A percentile compares a stretch with the other conserved stretches of the same genome.
phyloP scores from a whole-genome alignment of 2,797 vertebrate species.

The Lithobates pipiens region DNA sequence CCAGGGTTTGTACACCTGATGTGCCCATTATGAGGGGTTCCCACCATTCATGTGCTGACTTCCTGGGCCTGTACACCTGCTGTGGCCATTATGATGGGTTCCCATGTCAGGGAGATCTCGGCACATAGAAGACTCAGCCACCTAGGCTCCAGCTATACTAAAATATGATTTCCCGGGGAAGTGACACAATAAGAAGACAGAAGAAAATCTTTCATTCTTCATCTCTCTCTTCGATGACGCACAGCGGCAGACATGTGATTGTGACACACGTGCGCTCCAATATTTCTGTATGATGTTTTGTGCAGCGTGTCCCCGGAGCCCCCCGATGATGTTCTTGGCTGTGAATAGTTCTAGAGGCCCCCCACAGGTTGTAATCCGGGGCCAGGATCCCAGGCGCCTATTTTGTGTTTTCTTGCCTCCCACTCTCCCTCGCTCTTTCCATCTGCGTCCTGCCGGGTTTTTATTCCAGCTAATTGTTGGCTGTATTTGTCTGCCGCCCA shows the following conservation, averaged over 20 bases:
- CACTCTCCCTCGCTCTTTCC: slow-evolving; percentile 13
- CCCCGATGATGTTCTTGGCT: neutral
- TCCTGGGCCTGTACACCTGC: too few species aligned
- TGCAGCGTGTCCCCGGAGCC: neutral
- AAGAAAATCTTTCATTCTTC: too few species aligned
- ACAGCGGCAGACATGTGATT: neutral
- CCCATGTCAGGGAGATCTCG: too few species aligned
- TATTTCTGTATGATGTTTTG: neutral
- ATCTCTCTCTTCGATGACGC: neutral
- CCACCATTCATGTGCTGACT: too few species aligned
- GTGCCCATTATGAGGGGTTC: too few species aligned
- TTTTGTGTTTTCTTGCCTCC: neutral
- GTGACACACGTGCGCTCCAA: neutral
- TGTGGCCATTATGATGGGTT: too few species aligned
- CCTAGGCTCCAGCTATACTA: too few species aligned
- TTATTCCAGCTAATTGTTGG: slow-evolving; percentile 18
- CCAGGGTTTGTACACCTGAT: too few species aligned
- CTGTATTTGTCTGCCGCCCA: slow-evolving; percentile 21
- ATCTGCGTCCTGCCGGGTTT: slow-evolving; percentile 20
- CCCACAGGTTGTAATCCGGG: neutral
- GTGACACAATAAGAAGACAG: too few species aligned
- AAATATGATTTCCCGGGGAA: too few species aligned
- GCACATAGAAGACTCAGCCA: too few species aligned
- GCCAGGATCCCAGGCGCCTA: neutral
- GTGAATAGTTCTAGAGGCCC: slow-evolving; percentile 10